Percentiles rank a stretch among this genome's conserved stretches.
phyloP scores from a whole-genome alignment of 2,888 invertebrate genomes.

The Apoderus coryli region DNA sequence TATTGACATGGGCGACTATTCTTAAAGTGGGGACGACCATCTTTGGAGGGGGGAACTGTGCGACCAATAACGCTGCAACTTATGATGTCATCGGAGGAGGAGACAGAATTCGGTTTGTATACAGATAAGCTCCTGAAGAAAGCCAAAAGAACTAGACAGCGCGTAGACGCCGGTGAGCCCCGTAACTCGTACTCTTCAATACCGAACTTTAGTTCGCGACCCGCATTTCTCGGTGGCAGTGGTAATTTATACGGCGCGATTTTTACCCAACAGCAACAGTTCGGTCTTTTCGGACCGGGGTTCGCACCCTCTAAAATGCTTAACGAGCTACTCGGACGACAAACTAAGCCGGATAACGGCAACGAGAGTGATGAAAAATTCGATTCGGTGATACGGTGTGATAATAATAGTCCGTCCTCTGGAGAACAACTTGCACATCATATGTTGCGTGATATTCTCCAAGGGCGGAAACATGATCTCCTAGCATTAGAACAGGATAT shows the following conservation, averaged over 20 bases:
- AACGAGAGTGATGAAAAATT: slow-evolving; percentile 32
- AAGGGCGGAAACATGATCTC: slow-evolving; percentile 74
- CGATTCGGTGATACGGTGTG: slow-evolving; percentile 34
- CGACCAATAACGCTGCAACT: slow-evolving; percentile 72
- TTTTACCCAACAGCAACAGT: slow-evolving; percentile 65
- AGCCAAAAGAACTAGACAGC: slow-evolving; percentile 87
- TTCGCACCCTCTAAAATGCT: slow-evolving; percentile 84
- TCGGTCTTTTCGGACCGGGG: slow-evolving; percentile 71
- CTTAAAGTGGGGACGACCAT: slow-evolving; percentile 38
- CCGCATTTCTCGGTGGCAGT: slow-evolving; percentile 67
- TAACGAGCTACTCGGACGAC: slow-evolving; percentile 74
- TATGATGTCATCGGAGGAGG: slow-evolving; percentile 97
- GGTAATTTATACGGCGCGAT: slow-evolving; percentile 66
- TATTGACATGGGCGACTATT: slow-evolving; percentile 37
- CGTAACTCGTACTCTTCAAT: slow-evolving; percentile 82
- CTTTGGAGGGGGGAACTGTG: slow-evolving; percentile 37
- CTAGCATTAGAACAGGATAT: slow-evolving; percentile 56
- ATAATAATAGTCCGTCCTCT: slow-evolving; percentile 42
- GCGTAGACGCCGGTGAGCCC: slow-evolving; percentile 92
- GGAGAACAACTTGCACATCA: slow-evolving; percentile 54
- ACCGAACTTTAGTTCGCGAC: slow-evolving; percentile 60
- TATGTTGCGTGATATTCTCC: slow-evolving; percentile 80
- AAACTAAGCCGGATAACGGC: slow-evolving; percentile 39
- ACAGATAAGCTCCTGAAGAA: slow-evolving; percentile 86
- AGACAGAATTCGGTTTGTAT: slow-evolving; percentile 87